These are phyloP conservation scores for Rhineura floridana DNA, from an alignment of 2,113 vertebrate genomes.

Conservation along the genomic window DNA sequence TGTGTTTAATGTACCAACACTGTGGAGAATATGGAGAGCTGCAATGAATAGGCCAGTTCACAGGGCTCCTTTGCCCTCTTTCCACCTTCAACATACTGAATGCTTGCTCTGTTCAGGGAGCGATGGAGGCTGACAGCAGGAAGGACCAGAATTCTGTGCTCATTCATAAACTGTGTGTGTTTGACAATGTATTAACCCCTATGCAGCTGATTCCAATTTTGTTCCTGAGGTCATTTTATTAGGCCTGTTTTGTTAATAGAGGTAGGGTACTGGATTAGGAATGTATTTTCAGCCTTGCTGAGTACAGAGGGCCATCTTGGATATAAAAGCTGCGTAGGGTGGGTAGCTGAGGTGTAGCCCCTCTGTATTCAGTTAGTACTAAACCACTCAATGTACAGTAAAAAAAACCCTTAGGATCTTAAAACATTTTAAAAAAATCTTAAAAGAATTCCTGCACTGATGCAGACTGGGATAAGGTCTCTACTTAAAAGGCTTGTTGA, in stretches of 20 bases:
- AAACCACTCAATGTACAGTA: too few species aligned
- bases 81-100: background rate
- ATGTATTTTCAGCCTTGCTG: background rate
- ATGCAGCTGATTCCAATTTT: background rate
- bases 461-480: too few species aligned
- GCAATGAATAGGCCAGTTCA: background rate
- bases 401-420: too few species aligned
- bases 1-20: background rate
- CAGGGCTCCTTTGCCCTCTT: background rate
- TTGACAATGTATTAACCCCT: background rate
- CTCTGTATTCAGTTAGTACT: too few species aligned
- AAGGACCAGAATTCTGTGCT: background rate
- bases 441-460: too few species aligned
- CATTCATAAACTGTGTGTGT: background rate
- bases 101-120: slow-evolving; percentile 12
- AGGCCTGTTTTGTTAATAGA: background rate
- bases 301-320: background rate
- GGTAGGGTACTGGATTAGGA: background rate
- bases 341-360: background rate
- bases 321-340: background rate
- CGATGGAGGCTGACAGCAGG: background rate
- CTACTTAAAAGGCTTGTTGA: too few species aligned
- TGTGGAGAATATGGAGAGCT: background rate
- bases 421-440: too few species aligned
- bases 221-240: background rate